Evolutionary conservation across 2,113 vertebrate genomes (phyloP), one percentile per base, ranked within the genome.

Genomic region (Notothenia coriiceps): DNA sequence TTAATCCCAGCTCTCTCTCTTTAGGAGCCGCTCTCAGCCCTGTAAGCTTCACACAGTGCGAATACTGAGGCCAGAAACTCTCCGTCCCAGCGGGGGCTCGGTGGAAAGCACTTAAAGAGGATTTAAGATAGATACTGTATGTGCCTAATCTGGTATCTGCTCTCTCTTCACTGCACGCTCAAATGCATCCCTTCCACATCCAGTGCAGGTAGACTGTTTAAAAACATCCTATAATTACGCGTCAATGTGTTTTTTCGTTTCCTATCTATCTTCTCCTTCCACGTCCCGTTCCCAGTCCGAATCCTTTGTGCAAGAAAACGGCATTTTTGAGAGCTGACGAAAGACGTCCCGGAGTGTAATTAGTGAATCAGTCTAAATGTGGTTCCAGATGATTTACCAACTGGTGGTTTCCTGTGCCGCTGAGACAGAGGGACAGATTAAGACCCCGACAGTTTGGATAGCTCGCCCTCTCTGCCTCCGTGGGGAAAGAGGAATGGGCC

Each of bases 1-100:
- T 97, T 97, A 97, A 97, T 98, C 95, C 96, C 92, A 88, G 71
- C 93, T 90, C 95, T 94, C 95, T 94, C 93, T 91, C 93, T 95
- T 93, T 92, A 85, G 91, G 95, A 94, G 85, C 88, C 86, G 89
- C 70, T 74, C 62, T 54, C 69, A 35, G 82, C 70, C 55, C 47
- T 14, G 87, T 80, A 65, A 74, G 93, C 92, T 92, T 57, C 25
- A 91, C 86, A 80, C 79, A 84, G 91, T 92, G 86, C 83, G 88
- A 85, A 91, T 77, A 91, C 81, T 29, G 29, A 3, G 29, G 84
- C 89, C 84, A 81, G 73, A n/a, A 80, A 77, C 57, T 46, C 68
- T 17, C 43, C 12, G 2, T 74, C 81, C 75, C 52, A 61, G 89
- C 4, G 0, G 62, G 77, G 71, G 55, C 89, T 91, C 90, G 88